These are phyloP conservation scores for Pteromalus puparum DNA, from an alignment of 1,140 invertebrate genomes.

Conservation along the genomic window DNA sequence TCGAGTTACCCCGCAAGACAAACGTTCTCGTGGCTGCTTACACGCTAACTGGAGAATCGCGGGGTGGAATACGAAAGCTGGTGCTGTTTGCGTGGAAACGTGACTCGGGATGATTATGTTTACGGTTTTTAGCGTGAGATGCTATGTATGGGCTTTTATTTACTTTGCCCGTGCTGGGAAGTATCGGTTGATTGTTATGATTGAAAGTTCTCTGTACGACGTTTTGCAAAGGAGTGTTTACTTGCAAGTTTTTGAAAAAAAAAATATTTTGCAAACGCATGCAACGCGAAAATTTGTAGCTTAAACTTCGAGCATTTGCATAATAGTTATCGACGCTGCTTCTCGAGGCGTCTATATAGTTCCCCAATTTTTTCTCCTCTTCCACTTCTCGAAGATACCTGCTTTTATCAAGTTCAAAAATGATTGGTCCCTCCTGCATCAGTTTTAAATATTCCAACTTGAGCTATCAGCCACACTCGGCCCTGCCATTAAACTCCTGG, in stretches of 20 bases:
- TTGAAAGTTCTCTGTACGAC: not conserved
- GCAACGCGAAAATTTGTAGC: too few species aligned
- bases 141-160: too few species aligned
- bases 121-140: too few species aligned
- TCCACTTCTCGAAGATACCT: not conserved
- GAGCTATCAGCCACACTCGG: not conserved
- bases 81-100: not conserved
- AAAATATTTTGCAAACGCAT: not conserved
- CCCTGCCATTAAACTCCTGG: not conserved
- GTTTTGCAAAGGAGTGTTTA: not conserved
- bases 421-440: not conserved
- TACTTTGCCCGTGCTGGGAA: not conserved
- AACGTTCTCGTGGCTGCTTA: not conserved
- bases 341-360: not conserved
- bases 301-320: not conserved
- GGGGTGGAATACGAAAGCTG: not conserved
- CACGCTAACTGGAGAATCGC: not conserved
- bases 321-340: not conserved
- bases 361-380: not conserved
- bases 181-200: not conserved
- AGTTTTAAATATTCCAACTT: not conserved
- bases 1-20: slow-evolving; percentile 20
- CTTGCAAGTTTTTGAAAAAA: not conserved
- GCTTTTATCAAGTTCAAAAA: slow-evolving; percentile 1
- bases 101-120: not conserved